Evolutionary conservation across 2,888 invertebrate species (phyloP), one percentile per base, ranked within the genome.

Genomic region (Bellardia pandia): DNA sequence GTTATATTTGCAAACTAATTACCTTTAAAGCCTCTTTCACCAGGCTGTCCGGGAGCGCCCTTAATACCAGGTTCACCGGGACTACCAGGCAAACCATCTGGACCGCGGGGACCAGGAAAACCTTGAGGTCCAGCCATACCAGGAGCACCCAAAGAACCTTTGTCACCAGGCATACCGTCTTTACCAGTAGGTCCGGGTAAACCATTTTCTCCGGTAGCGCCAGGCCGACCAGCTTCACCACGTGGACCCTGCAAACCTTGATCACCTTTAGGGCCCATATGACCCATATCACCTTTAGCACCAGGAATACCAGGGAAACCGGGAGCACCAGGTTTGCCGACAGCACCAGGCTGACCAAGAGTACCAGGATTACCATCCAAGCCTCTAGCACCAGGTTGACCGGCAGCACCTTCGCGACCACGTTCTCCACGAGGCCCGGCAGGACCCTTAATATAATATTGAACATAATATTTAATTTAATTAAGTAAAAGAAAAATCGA

Each of bases 301-400:
- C 98, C 98, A 37, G 96, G 96, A 88, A 88, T 91, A 45, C 98
- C 98, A 8, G 97, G 97, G 91, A 97, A 97, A 2, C 98, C 98
- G 37, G 97, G 97, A 16, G 97, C 94, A 3, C 98, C 98, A 30
- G 96, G 94, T 94, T 98, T 97, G 2, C 98, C 98, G 74, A 96
- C 94, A 42, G 96, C 95, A 53, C 98, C 98, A 96, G 91, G 90
- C 51, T 91, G 91, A 1, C 92, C 92, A n/a, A 97, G 96, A 1
- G 97, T 95, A 78, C 98, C 98, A 72, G 96, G 94, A 45, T 96
- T 95, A 7, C 98, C 98, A 92, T 98, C 97, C 82, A 96, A 95
- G 72, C 98, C 98, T 91, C 97, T 94, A 82, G 96, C 94, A 8
- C 97, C 97, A 0, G 96, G 96, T 3, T 96, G 95, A 0, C 97